A percentile compares a stretch with the other conserved stretches of the same genome.
Conservation (phyloP, 2,113 vertebrate genomes). For the Raja brachyura region DNA sequence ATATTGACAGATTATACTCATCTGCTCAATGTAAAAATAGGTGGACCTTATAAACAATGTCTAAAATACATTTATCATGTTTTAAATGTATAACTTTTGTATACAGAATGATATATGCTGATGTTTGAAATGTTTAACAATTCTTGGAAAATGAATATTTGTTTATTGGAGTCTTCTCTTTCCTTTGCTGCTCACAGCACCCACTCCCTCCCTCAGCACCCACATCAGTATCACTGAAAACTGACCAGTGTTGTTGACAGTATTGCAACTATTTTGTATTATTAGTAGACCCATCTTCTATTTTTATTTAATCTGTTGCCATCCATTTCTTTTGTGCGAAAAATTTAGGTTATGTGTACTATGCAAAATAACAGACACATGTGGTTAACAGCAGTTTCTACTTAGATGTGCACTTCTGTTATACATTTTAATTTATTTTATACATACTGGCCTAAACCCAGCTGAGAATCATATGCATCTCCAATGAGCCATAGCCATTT, state of each 20-base stretch:
- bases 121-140: neutral
- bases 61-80: neutral
- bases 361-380: neutral
- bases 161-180: neutral
- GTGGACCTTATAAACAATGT: neutral
- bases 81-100: neutral
- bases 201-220: neutral
- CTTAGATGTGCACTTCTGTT: neutral
- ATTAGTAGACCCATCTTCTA: neutral
- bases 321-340: neutral
- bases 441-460: neutral
- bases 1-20: neutral
- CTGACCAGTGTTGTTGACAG: neutral
- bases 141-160: neutral
- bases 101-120: neutral
- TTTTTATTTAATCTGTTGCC: neutral
- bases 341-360: neutral
- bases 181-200: neutral
- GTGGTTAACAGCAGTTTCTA: neutral
- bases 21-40: neutral
- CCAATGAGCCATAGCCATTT: neutral
- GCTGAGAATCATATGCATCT: neutral
- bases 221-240: neutral
- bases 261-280: neutral
- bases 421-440: neutral